phyloP scores from a whole-genome alignment of 2,888 invertebrate species.

The Amblyteles armatorius region DNA sequence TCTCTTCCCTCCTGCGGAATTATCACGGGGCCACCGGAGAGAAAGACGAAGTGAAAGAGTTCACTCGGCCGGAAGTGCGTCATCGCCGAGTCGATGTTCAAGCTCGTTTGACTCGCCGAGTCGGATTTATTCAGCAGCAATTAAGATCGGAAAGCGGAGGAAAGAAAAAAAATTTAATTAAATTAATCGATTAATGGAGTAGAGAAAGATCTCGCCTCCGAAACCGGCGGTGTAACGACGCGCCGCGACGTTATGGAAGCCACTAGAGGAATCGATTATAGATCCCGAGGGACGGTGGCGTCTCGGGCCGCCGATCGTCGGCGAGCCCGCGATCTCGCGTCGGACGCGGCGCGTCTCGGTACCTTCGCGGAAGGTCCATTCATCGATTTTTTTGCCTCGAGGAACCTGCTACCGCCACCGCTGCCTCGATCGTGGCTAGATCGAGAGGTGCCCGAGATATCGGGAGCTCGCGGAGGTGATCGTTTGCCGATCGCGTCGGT shows the following conservation, averaged over 20 bases:
- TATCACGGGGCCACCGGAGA: slow-evolving; percentile 77
- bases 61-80: slow-evolving; percentile 80
- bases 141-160: not conserved
- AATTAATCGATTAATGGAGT: not conserved
- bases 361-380: slow-evolving; percentile 78
- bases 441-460: slow-evolving; percentile 36
- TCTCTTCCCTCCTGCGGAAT: slow-evolving; percentile 74
- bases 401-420: slow-evolving; percentile 58
- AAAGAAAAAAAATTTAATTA: not conserved
- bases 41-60: slow-evolving; percentile 64
- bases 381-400: slow-evolving; percentile 78
- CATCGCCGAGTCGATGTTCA: slow-evolving; percentile 70
- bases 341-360: slow-evolving; percentile 65
- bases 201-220: not conserved
- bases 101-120: slow-evolving; percentile 23
- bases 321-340: slow-evolving; percentile 6
- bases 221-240: slow-evolving; percentile 14
- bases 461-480: slow-evolving; percentile 74
- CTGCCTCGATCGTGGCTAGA: slow-evolving; percentile 63
- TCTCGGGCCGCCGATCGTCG: slow-evolving; percentile 13
- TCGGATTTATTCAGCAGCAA: slow-evolving; percentile 2
- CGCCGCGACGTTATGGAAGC: slow-evolving; percentile 1
- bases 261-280: slow-evolving; percentile 15
- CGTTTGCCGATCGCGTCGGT: slow-evolving; percentile 56
- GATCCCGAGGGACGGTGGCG: slow-evolving; percentile 42